phyloP scores from a whole-genome alignment of 2,888 invertebrate species.

The Temnothorax ravouxi region DNA sequence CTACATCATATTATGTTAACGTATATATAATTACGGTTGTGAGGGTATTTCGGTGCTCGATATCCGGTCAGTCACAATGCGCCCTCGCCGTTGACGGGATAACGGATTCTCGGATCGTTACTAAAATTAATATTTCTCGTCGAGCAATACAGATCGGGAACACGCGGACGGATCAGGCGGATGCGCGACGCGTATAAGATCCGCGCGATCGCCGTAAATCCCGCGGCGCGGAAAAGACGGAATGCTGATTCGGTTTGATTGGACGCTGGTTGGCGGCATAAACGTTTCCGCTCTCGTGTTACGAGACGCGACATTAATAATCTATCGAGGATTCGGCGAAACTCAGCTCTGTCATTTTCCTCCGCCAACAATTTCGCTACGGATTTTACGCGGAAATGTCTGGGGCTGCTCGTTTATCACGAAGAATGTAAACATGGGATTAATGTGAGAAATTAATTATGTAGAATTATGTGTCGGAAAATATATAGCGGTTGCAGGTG shows the following conservation, averaged over 20 bases:
- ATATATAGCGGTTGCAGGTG: neutral
- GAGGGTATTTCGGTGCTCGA: neutral
- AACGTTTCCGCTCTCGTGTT: slow-evolving; percentile 52
- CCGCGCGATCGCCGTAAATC: slow-evolving; percentile 37
- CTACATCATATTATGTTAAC: neutral
- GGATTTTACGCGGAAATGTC: slow-evolving; percentile 24
- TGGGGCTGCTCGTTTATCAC: slow-evolving; percentile 12
- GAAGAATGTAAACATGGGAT: slow-evolving; percentile 16
- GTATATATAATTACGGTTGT: neutral
- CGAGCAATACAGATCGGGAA: slow-evolving; percentile 3
- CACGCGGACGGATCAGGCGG: slow-evolving; percentile 13
- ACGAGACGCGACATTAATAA: slow-evolving; percentile 44
- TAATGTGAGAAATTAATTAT: slow-evolving; percentile 34
- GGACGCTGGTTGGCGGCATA: slow-evolving; percentile 7
- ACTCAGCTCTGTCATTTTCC: slow-evolving; percentile 35
- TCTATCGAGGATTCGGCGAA: slow-evolving; percentile 55
- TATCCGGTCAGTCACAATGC: neutral
- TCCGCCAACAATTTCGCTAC: slow-evolving; percentile 21
- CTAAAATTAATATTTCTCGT: slow-evolving; percentile 64
- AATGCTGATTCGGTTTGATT: slow-evolving; percentile 23
- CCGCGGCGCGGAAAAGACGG: slow-evolving; percentile 10
- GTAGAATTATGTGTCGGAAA: neutral
- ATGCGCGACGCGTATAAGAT: slow-evolving; percentile 1
- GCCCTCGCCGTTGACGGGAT: slow-evolving; percentile 41
- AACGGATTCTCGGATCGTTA: slow-evolving; percentile 68